Conservation (phyloP, 2,888 invertebrate species). For the Cinara cedri region DNA sequence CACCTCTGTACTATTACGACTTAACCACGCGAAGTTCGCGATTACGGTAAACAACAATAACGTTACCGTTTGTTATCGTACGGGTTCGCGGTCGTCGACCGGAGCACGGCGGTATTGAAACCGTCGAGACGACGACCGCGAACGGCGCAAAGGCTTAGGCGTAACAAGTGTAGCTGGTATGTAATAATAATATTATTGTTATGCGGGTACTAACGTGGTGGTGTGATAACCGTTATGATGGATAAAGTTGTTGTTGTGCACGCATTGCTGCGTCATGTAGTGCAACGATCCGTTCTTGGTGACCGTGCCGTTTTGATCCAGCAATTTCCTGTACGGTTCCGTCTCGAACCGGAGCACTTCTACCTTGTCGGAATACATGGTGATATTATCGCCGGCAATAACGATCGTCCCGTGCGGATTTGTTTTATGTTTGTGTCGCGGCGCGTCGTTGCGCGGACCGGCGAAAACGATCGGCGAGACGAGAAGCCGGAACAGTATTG, state of each 20-base stretch:
- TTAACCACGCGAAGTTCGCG: too few species aligned
- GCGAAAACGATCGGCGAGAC: neutral
- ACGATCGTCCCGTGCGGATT: neutral
- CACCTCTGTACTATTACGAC: too few species aligned
- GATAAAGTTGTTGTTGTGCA: constrained; percentile 13
- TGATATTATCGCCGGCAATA: too few species aligned
- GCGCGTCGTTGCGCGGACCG: neutral
- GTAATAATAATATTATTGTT: neutral
- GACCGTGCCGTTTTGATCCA: constrained; percentile 13
- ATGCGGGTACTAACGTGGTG: constrained; percentile 31
- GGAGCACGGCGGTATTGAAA: too few species aligned
- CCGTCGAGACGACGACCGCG: too few species aligned
- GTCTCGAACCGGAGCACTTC: constrained; percentile 50
- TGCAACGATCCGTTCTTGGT: neutral
- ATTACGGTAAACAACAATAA: too few species aligned
- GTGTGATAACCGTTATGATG: constrained; percentile 45
- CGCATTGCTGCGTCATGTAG: neutral
- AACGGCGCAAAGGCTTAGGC: too few species aligned
- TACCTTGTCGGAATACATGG: constrained; percentile 53
- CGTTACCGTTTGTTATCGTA: too few species aligned
- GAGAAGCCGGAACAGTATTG: too few species aligned
- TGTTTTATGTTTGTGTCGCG: neutral
- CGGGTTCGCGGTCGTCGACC: too few species aligned
- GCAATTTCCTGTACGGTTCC: constrained; percentile 46
- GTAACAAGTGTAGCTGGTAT: too few species aligned